These are phyloP conservation scores for Aptenodytes forsteri DNA, from an alignment of 2,113 vertebrate genomes.

Conservation along the genomic window DNA sequence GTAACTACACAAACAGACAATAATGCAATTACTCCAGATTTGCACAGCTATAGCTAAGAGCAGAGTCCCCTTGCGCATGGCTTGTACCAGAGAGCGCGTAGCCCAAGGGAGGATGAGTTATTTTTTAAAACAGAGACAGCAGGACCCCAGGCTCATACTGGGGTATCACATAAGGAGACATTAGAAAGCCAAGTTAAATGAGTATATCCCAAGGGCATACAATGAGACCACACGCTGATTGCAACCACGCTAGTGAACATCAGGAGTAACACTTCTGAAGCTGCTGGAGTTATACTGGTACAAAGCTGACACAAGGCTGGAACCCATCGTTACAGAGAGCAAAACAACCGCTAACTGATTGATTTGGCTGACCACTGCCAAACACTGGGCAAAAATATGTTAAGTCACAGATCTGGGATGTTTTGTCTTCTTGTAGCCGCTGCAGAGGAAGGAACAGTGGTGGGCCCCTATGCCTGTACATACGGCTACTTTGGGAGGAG, in stretches of 20 bases:
- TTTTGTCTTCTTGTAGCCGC: neutral
- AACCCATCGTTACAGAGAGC: neutral
- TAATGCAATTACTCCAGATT: neutral
- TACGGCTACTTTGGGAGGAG: neutral
- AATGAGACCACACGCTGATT: neutral
- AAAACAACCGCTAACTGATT: neutral
- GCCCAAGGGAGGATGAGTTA: neutral
- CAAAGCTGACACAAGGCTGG: neutral
- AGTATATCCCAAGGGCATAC: neutral
- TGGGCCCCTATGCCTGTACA: neutral
- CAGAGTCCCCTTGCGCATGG: neutral
- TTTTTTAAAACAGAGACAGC: neutral
- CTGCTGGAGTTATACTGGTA: neutral
- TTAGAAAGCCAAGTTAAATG: neutral
- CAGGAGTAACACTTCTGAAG: neutral
- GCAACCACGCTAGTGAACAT: neutral
- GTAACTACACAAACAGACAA: neutral
- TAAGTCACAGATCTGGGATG: neutral
- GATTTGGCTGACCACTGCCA: neutral
- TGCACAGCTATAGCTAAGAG: neutral
- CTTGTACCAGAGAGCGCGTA: rapidly evolving
- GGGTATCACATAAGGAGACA: neutral
- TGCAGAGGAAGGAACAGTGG: neutral
- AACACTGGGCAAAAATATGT: neutral
- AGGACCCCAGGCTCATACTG: neutral